Evolutionary conservation across 2,888 invertebrate genomes (phyloP).

Genomic region (Morpho deidamia): DNA sequence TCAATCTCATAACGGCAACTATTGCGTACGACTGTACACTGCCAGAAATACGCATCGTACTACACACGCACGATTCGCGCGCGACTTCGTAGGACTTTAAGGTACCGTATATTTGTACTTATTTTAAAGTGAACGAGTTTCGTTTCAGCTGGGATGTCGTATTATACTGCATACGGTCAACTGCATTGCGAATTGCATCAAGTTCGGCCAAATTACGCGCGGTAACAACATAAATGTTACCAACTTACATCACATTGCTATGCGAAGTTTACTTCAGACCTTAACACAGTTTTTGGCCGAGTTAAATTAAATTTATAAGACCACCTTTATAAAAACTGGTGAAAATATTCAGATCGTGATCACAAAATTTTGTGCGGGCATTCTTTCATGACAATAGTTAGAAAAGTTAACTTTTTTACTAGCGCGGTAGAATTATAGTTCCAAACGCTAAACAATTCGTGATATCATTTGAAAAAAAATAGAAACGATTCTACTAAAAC

Average conservation of each 20-base stretch:
- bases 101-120: constrained; percentile 29
- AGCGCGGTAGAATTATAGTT: not conserved
- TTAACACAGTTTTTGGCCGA: not conserved
- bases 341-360: not conserved
- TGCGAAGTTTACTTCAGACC: constrained; percentile 25
- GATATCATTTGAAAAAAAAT: not conserved
- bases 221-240: constrained; percentile 23
- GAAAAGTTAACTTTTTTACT: not conserved
- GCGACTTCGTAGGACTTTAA: constrained; percentile 30
- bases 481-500: not conserved
- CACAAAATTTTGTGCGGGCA: not conserved
- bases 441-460: no score
- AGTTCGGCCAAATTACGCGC: constrained; percentile 25
- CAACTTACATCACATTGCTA: constrained; percentile 18
- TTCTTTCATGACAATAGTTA: not conserved
- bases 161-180: constrained; percentile 18
- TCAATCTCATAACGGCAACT: constrained; percentile 48
- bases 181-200: constrained; percentile 36
- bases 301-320: not conserved
- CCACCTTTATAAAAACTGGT: not conserved
- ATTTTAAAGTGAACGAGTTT: constrained; percentile 7
- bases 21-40: constrained; percentile 40
- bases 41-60: constrained; percentile 15
- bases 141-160: constrained; percentile 9
- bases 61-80: constrained; percentile 29